A percentile compares a stretch with the other conserved stretches of the same genome.
These are phyloP conservation scores for Electrona antarctica DNA, from an alignment of 2,113 vertebrate genomes.

Conservation along the genomic window DNA sequence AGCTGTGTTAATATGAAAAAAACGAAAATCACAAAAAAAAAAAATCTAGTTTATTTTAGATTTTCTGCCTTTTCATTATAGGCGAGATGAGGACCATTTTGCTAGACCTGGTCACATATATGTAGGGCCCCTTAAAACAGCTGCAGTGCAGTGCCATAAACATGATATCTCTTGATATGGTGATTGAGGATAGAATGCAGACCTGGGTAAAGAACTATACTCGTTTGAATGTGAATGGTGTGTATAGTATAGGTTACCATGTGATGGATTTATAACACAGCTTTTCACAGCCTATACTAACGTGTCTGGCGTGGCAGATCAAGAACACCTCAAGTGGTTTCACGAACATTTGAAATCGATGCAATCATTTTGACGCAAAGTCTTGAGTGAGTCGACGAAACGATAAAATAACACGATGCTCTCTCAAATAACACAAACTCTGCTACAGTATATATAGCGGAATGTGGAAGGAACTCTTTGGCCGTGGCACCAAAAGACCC, in stretches of 20 bases:
- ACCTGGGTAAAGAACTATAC: too few relatives aligned
- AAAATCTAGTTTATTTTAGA: too few relatives aligned
- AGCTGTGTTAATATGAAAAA: too few relatives aligned
- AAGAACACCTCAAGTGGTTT: constrained; percentile 1
- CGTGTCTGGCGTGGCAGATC: not conserved
- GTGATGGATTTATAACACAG: too few relatives aligned
- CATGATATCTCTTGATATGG: not conserved
- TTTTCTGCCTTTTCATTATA: too few relatives aligned
- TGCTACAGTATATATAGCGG: constrained; percentile 41
- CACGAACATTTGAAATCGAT: not conserved
- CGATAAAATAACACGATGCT: constrained; percentile 9
- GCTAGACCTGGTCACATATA: too few relatives aligned
- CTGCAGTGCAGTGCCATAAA: not conserved
- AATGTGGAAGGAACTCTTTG: constrained; percentile 48
- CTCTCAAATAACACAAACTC: constrained; percentile 32
- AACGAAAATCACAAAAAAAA: too few relatives aligned
- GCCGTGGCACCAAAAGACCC: constrained; percentile 39
- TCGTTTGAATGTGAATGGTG: too few relatives aligned
- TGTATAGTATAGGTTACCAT: too few relatives aligned
- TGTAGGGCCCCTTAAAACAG: not conserved
- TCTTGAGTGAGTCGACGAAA: not conserved
- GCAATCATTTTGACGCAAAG: not conserved
- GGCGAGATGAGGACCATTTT: too few relatives aligned
- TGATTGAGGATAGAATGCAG: not conserved
- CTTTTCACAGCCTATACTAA: not conserved